Evolutionary conservation across 2,888 invertebrate species (phyloP).

Genomic region (Synergus gifuensis): DNA sequence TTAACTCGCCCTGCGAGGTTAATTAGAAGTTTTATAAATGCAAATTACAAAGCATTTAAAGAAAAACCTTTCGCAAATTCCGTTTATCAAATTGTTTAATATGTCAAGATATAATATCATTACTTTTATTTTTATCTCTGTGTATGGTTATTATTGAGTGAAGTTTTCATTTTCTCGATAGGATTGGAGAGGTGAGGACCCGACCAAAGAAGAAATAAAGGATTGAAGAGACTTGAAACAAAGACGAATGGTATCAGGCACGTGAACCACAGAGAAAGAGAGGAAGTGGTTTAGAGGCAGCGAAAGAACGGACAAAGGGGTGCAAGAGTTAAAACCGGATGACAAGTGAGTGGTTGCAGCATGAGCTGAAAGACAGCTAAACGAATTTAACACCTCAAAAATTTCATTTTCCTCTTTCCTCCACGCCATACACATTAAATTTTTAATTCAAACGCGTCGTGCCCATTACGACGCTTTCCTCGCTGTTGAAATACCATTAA

Average conservation of each 20-base stretch:
- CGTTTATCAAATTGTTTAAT: too few species aligned
- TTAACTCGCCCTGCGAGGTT: neutral
- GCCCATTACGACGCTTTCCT: neutral
- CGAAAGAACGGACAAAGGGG: neutral
- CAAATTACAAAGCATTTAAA: too few species aligned
- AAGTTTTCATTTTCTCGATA: slow-evolving; percentile 4
- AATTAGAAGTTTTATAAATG: too few species aligned
- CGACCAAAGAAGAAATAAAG: neutral
- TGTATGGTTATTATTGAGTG: neutral
- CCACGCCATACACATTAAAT: neutral
- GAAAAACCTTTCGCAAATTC: too few species aligned
- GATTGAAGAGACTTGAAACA: slow-evolving; percentile 23
- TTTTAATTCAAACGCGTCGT: neutral
- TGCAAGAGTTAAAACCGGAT: slow-evolving; percentile 37
- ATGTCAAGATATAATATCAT: too few species aligned
- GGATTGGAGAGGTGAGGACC: neutral
- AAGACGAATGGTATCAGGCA: slow-evolving; percentile 37
- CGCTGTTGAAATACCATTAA: neutral
- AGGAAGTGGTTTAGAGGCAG: slow-evolving; percentile 12
- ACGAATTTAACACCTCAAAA: slow-evolving; percentile 31
- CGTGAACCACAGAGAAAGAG: slow-evolving; percentile 16
- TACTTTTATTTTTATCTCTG: neutral
- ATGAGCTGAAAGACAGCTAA: slow-evolving; percentile 34
- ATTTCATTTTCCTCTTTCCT: slow-evolving; percentile 12
- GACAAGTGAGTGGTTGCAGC: slow-evolving; percentile 37